Base-by-base conservation (phyloP, 2,888 invertebrate genomes). In the Amiota communis region DNA sequence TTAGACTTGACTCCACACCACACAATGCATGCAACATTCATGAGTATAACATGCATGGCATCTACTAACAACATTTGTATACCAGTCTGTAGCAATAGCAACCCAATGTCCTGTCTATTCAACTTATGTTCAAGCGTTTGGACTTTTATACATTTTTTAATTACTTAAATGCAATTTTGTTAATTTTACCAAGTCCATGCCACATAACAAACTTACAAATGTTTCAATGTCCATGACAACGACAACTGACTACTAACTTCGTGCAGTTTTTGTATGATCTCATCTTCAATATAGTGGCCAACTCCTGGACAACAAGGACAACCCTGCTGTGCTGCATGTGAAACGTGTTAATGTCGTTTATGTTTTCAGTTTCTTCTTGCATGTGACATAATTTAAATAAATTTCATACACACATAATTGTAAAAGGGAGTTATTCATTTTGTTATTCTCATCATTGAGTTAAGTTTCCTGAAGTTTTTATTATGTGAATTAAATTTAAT, bases 151-250 rank as follows among this genome's bases (percentile, higher is more conserved):
- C 9, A 15, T 20, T 15, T 59, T 20, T 59, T 17, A 59, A 15
- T 17, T 15, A 59, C 17, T 59, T 59, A 59, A 59, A 59, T 59
- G 17, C 20, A 59, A 59, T 59, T 59, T 59, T 59, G 20, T 59
- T 59, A 59, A 59, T 59, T 59, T 59, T 59, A 59, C 20, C 59
- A 59, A 59, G 20, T 15, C 8, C 59, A 59, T 36, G 59, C 59
- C 15, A 59, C 15, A 59, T 59, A 11, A 20, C 11, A 59, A 9
- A 12, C 17, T 11, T 11, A 15, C 59, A 17, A 11, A 17, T 59
- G 11, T 36, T 36, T 36, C 36, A 36, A 36, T 59, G 59, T 59
- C 17, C 59, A 59, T 11, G 11, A 17, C 59, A 59, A 12, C 36
- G 36, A 6, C 36, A 36, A 36, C 36, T 6, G 6, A 36, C 6